Evolutionary conservation across 2,888 invertebrate genomes (phyloP), one percentile per base, ranked within the genome.

Genomic region (Phragmatobia fuliginosa): DNA sequence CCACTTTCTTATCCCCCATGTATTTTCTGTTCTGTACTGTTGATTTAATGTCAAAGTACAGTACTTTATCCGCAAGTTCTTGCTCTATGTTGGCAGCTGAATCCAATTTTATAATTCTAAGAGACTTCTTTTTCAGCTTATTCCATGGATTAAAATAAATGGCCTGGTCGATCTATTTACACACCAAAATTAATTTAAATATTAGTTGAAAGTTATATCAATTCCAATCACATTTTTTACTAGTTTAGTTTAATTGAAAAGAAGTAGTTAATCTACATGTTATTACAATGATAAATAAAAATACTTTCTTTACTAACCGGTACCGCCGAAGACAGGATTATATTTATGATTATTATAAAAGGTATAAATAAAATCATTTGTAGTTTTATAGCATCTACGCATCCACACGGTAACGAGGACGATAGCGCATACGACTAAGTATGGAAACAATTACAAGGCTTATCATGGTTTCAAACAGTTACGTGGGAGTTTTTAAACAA

Each of bases 111-210:
- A 94, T 79, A 64, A 93, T 79, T 83, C 87, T 88, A 41, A 85
- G 80, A 45, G 63, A 21, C 3, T 58, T 14, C 67, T 72, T 81
- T 31, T 80, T 78, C 45, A 87, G 83, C 21, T 63, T 75, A 32
- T 65, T 80, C 93, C 94, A 94, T 52, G 93, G 92, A 78, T 77
- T 90, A 3, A 90, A 65, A 82, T 85, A 91, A 36, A 82, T 69
- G 65, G 83, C 76, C 52, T 81, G 71, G 28, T 49, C 77, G 21
- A 79, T 78, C 88, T 90, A 82, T 66, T 66, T 41, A 16, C 18
- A 59, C 21, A 65, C 6, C 18, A 38, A 58, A 38, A 36, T 21
- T 32, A n/a, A 52, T 41, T 33, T 11, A 14, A 18, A 36, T 18
- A 16, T 25, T 28, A 18, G 16, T 25, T 5, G 28, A 28, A 56